Evolutionary conservation across 2,888 invertebrate species (phyloP), one percentile per base, ranked within the genome.

Genomic region (Machimus atricapillus): DNA sequence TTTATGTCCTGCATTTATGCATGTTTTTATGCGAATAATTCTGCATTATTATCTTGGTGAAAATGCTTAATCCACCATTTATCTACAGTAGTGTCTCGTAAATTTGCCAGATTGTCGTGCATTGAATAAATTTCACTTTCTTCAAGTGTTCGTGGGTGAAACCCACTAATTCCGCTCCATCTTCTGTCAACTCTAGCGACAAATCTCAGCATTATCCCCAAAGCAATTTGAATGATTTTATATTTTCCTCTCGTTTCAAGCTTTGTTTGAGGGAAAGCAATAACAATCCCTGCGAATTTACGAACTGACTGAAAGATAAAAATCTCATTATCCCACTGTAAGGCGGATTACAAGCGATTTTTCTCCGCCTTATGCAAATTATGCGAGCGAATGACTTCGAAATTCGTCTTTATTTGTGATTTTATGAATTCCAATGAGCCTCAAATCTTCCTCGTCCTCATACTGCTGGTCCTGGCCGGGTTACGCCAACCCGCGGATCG

Each of bases 351-450:
- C 76, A 76, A 37, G 34, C 76, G 76, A 37, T 76, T 76, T 76
- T 76, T 76, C 34, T 37, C 76, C 76, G 76, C 16, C 76, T 76
- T 76, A 76, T 76, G 76, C 34, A 76, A 76, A 76, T 76, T 76
- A 76, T 37, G 76, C 76, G 76, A 76, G 7, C 37, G 76, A 76
- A 76, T 76, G 76, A 34, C 76, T 76, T 76, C 76, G 76, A 76
- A 76, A 76, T 76, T 76, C 76, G 76, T 76, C 76, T 76, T 76
- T 76, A 76, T 34, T 76, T 76, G 76, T 37, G 76, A 76, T 76
- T 76, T 76, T 76, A 76, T 76, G 37, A 76, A 76, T 76, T 76
- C 37, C 76, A 76, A 76, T 34, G 37, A 76, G 27, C 16, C 7
- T 74, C 16, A 76, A 34, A 14, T 14, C n/a, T 37, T 37, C 34